Base-by-base conservation (phyloP, 2,797 vertebrate genomes). In the Ara ararauna region DNA sequence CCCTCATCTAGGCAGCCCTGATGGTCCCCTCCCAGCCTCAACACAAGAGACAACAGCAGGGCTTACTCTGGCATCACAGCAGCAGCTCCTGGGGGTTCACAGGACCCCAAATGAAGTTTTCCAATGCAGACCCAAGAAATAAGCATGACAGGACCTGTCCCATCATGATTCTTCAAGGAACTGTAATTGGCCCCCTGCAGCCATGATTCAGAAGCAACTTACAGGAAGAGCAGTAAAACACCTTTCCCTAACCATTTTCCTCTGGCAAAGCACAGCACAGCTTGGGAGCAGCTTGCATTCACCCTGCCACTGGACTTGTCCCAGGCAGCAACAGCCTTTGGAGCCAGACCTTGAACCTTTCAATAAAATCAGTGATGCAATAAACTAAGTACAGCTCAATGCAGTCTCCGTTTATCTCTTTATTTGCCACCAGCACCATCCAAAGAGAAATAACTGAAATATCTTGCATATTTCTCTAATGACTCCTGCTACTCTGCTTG, bases 391-490 rank as follows among this genome's bases (percentile, higher is more conserved):
- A 56, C 64, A 79, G 80, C 86, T 94, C 56, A 71, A 27, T 34
- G 10, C 62, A 20, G 47, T 5, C 72, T 47, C 72, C 89, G 84
- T 96, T 91, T 79, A 62, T 80, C 68, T 85, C 77, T 81, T 50
- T 47, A 40, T 58, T 96, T 64, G 67, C 92, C 72, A 92, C 86
- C 78, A 83, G 92, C 86, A 94, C 51, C 61, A 89, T 96, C 81
- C 92, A 67, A 96, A 93, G 50, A 90, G 42, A 95, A 92, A 95
- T 94, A 95, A 92, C 72, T 68, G 56, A 68, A 87, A 95, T 96
- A 83, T 80, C 53, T 92, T 36, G 68, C 90, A 94, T 97, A 93
- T 87, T 96, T 96, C 68, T 83, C 65, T 72, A 83, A 87, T 94
- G 92, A 94, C 61, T 89, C 85, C 58, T 44, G 45, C 26, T 85